These are phyloP conservation scores for Dysmachus trigonus DNA, from an alignment of 2,888 invertebrate species.

Conservation along the genomic window DNA sequence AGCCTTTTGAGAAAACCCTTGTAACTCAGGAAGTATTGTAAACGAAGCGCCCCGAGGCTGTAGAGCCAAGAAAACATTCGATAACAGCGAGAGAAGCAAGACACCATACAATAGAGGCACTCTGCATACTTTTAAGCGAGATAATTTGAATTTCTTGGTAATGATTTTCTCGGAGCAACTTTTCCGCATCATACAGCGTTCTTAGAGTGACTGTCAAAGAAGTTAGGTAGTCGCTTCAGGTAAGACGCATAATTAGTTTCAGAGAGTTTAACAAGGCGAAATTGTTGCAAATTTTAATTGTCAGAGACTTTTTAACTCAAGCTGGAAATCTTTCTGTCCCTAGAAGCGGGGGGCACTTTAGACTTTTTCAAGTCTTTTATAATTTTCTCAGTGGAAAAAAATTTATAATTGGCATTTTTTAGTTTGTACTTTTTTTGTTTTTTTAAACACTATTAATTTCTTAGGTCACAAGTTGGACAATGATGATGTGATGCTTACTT, in stretches of 20 bases:
- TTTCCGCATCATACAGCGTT: neutral
- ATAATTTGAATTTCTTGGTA: neutral
- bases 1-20: neutral
- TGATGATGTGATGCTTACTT: no score
- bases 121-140: neutral
- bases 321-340: neutral
- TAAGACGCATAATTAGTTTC: neutral
- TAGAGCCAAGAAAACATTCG: neutral
- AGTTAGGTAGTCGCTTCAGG: neutral
- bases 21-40: neutral
- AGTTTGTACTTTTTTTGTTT: neutral
- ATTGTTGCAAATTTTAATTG: neutral
- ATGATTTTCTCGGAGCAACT: neutral
- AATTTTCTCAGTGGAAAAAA: neutral
- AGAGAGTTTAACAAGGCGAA: neutral
- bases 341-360: neutral
- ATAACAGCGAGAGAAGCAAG: neutral
- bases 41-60: neutral
- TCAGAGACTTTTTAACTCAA: slow-evolving; percentile 15
- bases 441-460: neutral
- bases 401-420: neutral
- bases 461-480: neutral
- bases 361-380: neutral
- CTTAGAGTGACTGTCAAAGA: neutral
- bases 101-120: neutral